phyloP scores from a whole-genome alignment of 2,888 invertebrate species.

The Nomada hirtipes region DNA sequence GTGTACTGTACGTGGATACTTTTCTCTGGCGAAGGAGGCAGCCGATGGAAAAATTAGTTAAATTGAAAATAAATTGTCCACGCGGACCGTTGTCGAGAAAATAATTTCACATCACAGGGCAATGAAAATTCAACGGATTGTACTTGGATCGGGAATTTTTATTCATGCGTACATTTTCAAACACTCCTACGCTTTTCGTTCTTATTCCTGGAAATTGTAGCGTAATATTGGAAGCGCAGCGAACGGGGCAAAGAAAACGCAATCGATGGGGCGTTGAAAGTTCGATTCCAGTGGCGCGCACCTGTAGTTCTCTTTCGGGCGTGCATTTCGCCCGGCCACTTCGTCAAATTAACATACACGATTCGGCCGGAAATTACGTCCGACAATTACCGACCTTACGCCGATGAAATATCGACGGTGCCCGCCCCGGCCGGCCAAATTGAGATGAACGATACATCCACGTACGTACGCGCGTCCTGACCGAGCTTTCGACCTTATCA shows the following conservation, averaged over 20 bases:
- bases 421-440: constrained; percentile 59
- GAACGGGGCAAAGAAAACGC: neutral
- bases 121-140: no score
- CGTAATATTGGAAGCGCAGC: no score
- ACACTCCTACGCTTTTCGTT: no score
- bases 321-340: constrained; percentile 57
- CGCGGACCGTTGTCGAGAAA: no score
- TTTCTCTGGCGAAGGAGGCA: no score
- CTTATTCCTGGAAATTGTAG: no score
- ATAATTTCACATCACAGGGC: no score
- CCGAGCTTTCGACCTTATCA: constrained; percentile 66
- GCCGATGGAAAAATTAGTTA: no score
- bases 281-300: constrained; percentile 40
- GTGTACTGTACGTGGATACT: no score
- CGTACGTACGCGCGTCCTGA: constrained; percentile 53
- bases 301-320: constrained; percentile 58
- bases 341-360: constrained; percentile 68
- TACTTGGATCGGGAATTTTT: no score
- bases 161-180: no score
- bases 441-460: constrained; percentile 67
- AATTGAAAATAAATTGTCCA: no score
- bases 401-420: constrained; percentile 64
- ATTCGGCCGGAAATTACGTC: constrained; percentile 66
- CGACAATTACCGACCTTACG: constrained; percentile 66
- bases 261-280: constrained; percentile 42